These are phyloP conservation scores for Protula sp. DNA, from an alignment of 2,888 invertebrate genomes.

Conservation along the genomic window DNA sequence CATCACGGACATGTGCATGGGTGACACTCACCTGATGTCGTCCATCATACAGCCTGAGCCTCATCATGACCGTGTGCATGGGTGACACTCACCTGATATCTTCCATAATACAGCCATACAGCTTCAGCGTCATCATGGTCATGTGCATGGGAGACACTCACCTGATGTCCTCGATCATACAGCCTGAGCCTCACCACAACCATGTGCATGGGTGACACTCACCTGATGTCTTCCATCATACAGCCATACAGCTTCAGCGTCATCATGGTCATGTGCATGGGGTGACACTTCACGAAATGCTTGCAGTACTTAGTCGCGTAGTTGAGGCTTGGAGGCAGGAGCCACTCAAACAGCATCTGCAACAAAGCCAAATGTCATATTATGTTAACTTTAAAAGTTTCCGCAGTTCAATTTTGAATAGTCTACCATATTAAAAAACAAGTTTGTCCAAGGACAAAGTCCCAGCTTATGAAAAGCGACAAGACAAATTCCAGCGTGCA, in stretches of 20 bases:
- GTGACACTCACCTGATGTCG: conserved; percentile 44
- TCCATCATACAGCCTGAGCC: conserved; percentile 47
- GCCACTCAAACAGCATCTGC: conserved; percentile 52
- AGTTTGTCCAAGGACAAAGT: too few species aligned
- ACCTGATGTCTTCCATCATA: conserved; percentile 49
- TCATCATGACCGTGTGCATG: conserved; percentile 43
- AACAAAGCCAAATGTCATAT: conserved; percentile 6
- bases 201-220: too few species aligned
- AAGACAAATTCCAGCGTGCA: too few species aligned
- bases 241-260: conserved; percentile 48
- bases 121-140: conserved; percentile 44
- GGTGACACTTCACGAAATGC: conserved; percentile 41
- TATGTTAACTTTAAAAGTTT: too few species aligned
- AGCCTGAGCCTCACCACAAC: too few species aligned
- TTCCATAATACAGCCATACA: conserved; percentile 47
- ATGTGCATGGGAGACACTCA: conserved; percentile 50
- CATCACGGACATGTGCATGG: too few species aligned
- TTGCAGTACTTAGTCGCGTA: conserved; percentile 47
- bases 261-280: conserved; percentile 46
- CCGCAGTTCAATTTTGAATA: too few species aligned
- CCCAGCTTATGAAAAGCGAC: too few species aligned
- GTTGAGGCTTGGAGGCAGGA: conserved; percentile 46
- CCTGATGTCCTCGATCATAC: too few species aligned
- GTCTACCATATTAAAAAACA: too few species aligned
- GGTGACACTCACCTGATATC: conserved; percentile 48